A percentile compares a stretch with the other conserved stretches of the same genome.
Evolutionary conservation across 2,113 vertebrate genomes (phyloP).

Genomic region (Oenanthe melanoleuca): DNA sequence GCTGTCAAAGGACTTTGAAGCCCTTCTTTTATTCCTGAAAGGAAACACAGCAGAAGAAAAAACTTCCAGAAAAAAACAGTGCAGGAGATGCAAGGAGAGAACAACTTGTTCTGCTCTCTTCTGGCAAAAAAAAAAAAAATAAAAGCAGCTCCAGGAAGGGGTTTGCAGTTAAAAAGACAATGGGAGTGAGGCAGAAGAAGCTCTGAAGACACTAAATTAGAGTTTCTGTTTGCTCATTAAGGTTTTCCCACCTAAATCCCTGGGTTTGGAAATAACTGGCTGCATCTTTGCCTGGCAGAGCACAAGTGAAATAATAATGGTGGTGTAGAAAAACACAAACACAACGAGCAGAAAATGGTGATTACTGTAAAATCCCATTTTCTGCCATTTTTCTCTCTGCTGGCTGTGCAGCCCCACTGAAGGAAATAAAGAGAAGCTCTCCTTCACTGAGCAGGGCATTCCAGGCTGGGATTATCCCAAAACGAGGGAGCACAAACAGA

Average conservation of each 20-base stretch:
- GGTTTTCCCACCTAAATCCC: background rate
- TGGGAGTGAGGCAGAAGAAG: background rate
- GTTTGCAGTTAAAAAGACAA: background rate
- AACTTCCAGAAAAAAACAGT: background rate
- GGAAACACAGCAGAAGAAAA: background rate
- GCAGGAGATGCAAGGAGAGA: conserved; percentile 1
- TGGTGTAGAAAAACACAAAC: background rate
- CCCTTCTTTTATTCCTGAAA: background rate
- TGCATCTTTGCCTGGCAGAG: background rate
- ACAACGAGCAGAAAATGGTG: background rate
- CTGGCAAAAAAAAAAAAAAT: background rate
- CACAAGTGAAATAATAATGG: background rate
- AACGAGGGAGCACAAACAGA: background rate
- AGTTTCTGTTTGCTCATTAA: background rate
- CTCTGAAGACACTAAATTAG: background rate
- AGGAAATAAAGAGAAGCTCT: background rate
- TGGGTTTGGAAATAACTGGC: background rate
- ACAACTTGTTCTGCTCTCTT: background rate
- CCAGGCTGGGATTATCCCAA: background rate
- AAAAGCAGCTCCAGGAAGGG: background rate
- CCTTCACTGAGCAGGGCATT: background rate
- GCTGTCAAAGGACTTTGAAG: background rate
- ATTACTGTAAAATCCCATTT: background rate
- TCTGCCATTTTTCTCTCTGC: background rate
- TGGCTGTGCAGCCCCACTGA: background rate